Conservation (phyloP, 2,888 invertebrate genomes). For the Sesia apiformis region DNA sequence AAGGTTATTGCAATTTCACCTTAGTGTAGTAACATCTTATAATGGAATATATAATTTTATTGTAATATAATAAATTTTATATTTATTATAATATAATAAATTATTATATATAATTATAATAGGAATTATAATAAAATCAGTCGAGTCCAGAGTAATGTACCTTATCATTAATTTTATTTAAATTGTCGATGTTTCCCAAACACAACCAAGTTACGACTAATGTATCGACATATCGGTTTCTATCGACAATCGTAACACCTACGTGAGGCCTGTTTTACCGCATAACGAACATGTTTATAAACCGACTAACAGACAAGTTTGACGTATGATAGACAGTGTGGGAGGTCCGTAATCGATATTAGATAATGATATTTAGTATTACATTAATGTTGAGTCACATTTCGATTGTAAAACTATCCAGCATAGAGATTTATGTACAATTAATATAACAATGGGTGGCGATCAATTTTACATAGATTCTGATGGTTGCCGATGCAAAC, state of each 20-base stretch:
- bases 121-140: no score
- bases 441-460: neutral
- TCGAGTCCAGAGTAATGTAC: no score
- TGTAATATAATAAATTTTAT: no score
- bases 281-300: slow-evolving; percentile 1
- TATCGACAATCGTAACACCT: neutral
- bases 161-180: no score
- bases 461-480: no score
- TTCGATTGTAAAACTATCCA: slow-evolving; percentile 14
- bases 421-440: neutral
- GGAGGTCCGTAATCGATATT: slow-evolving; percentile 43
- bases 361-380: slow-evolving; percentile 54
- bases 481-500: no score
- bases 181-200: no score
- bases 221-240: neutral
- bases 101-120: no score
- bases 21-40: no score
- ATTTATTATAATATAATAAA: no score
- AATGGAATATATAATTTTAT: no score
- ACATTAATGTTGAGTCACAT: slow-evolving; percentile 37
- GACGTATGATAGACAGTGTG: slow-evolving; percentile 25
- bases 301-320: slow-evolving; percentile 8
- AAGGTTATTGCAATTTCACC: no score
- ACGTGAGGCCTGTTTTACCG: neutral
- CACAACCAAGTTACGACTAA: neutral